Percentiles rank a stretch among this genome's conserved stretches.
Conservation (phyloP, 1,140 invertebrate genomes). For the Drosophila equinoxialis region DNA sequence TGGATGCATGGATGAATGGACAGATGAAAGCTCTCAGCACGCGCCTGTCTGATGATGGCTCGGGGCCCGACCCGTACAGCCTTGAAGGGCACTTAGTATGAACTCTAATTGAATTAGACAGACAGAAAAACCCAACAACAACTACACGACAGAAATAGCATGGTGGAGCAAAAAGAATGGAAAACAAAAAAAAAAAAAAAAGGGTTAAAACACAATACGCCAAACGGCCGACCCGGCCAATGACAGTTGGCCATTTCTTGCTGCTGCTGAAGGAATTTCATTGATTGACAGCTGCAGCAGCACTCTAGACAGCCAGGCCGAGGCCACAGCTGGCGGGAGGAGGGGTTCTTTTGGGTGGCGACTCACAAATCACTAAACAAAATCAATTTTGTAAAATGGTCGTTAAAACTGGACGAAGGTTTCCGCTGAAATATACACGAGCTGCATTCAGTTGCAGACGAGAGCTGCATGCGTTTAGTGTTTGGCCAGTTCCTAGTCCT, state of each 20-base stretch:
- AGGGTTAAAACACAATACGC: conserved; percentile 2
- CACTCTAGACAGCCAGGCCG: neutral
- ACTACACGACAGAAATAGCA: conserved; percentile 23
- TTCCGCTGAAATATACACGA: conserved; percentile 8
- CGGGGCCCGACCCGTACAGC: conserved; percentile 31
- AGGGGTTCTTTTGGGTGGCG: neutral
- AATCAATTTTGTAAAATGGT: conserved; percentile 58
- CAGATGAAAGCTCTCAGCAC: conserved; percentile 4
- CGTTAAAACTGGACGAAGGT: conserved; percentile 29
- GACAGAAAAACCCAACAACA: conserved; percentile 28
- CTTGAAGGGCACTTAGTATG: conserved; percentile 73
- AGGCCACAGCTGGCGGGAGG: neutral
- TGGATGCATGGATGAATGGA: neutral
- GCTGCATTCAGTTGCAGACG: conserved; percentile 59
- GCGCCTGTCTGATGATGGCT: conserved; percentile 18
- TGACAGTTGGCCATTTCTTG: conserved; percentile 42
- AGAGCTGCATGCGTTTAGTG: conserved; percentile 46
- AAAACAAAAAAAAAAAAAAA: neutral
- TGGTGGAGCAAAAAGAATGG: too few relatives aligned
- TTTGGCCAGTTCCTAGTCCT: neutral
- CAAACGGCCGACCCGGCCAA: conserved; percentile 14
- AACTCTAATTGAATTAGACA: conserved; percentile 78
- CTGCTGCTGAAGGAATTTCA: conserved; percentile 42
- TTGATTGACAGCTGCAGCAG: conserved; percentile 54
- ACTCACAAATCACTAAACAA: conserved; percentile 61